Evolutionary conservation across 2,797 vertebrate species (phyloP).

Genomic region (Remorina albescens): DNA sequence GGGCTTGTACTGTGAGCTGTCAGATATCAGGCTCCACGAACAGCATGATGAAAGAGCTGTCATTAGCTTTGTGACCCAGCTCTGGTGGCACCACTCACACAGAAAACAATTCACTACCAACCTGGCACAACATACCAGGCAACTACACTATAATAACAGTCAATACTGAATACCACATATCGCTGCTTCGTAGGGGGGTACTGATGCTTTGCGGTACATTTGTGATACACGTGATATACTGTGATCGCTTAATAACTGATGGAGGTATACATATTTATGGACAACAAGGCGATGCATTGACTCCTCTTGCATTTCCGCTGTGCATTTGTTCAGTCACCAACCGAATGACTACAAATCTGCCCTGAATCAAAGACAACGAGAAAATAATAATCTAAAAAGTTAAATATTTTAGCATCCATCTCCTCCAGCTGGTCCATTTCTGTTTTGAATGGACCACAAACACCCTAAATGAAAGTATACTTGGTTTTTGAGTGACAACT

Average conservation of each 20-base stretch:
- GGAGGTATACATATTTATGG: too few species aligned
- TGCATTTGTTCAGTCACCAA: neutral
- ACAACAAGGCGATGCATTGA: neutral
- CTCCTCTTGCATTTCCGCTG: neutral
- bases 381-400: neutral
- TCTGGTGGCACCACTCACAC: neutral
- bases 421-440: too few species aligned
- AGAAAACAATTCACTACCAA: neutral
- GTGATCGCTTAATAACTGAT: neutral
- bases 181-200: neutral
- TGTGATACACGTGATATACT: neutral
- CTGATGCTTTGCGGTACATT: neutral
- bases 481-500: neutral
- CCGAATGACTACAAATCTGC: neutral
- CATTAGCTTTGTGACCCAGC: conserved; percentile 2
- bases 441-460: neutral
- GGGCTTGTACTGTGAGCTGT: neutral
- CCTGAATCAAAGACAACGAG: neutral
- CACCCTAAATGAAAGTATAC: neutral
- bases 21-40: neutral
- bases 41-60: neutral
- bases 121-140: neutral
- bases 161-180: neutral
- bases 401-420: neutral
- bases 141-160: neutral